These are phyloP conservation scores for Syngnathus floridae DNA, from an alignment of 2,113 vertebrate species.

Conservation along the genomic window DNA sequence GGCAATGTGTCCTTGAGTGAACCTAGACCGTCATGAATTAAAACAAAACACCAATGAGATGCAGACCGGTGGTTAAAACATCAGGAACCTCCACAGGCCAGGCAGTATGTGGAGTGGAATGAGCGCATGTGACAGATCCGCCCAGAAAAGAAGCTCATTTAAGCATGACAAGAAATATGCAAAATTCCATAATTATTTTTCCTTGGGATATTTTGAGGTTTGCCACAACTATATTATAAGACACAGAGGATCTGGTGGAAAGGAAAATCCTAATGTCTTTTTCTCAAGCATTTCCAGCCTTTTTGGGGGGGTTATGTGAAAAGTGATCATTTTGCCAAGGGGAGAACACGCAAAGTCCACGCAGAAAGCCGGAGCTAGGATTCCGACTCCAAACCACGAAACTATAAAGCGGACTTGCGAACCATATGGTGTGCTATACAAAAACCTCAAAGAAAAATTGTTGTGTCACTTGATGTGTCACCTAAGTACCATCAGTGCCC, in stretches of 20 bases:
- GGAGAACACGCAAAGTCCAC: too few species aligned
- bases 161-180: neutral
- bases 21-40: too few species aligned
- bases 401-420: too few species aligned
- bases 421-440: neutral
- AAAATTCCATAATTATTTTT: neutral
- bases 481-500: neutral
- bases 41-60: too few species aligned
- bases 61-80: neutral
- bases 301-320: neutral
- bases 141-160: neutral
- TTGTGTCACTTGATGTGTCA: slow-evolving; percentile 11
- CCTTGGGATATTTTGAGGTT: neutral
- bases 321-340: too few species aligned
- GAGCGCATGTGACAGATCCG: neutral
- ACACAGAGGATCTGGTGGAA: neutral
- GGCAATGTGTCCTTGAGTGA: too few species aligned
- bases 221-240: too few species aligned
- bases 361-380: too few species aligned
- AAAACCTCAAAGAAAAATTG: neutral
- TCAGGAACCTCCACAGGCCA: neutral
- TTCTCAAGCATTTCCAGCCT: neutral
- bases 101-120: neutral
- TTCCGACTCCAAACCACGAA: too few species aligned
- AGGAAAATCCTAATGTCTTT: too few species aligned